Evolutionary conservation across 2,888 invertebrate species (phyloP).

Genomic region (Oscheius myriophilus): DNA sequence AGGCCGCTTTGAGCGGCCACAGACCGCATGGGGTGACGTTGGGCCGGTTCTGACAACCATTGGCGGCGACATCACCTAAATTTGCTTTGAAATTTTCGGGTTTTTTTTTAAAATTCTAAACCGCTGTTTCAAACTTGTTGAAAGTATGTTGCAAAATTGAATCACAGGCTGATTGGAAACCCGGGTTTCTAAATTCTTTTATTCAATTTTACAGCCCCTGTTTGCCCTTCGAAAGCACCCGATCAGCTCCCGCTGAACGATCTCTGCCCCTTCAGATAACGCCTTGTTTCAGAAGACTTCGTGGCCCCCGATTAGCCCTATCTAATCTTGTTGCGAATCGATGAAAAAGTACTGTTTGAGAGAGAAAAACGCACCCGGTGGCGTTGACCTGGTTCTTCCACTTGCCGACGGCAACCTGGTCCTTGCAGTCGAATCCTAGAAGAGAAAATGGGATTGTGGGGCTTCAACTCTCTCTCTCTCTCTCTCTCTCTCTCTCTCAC

Average conservation of each 20-base stretch:
- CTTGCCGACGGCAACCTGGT: slow-evolving; percentile 65
- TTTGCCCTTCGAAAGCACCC: background rate
- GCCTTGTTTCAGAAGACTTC: background rate
- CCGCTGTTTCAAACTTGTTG: no score
- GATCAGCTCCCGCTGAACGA: background rate
- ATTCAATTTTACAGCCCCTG: no score
- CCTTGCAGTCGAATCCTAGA: slow-evolving; percentile 56
- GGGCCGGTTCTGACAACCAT: no score
- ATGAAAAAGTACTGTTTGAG: slow-evolving; percentile 11
- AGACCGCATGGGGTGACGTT: no score
- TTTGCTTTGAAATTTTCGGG: no score
- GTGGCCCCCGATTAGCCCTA: slow-evolving; percentile 19
- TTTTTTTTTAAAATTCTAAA: no score
- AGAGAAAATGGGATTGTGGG: background rate
- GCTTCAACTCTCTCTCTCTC: background rate
- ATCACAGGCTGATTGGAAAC: no score
- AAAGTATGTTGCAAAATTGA: no score
- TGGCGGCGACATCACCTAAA: no score
- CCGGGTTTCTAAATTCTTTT: no score
- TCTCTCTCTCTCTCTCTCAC: no score
- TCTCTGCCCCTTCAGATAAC: background rate
- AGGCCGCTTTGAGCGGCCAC: no score
- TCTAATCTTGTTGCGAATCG: slow-evolving; percentile 22
- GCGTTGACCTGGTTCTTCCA: slow-evolving; percentile 67
- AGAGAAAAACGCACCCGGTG: slow-evolving; percentile 51